These are phyloP conservation scores for Euphonia xanthogaster DNA, from an alignment of 2,797 vertebrate species.

Conservation along the genomic window DNA sequence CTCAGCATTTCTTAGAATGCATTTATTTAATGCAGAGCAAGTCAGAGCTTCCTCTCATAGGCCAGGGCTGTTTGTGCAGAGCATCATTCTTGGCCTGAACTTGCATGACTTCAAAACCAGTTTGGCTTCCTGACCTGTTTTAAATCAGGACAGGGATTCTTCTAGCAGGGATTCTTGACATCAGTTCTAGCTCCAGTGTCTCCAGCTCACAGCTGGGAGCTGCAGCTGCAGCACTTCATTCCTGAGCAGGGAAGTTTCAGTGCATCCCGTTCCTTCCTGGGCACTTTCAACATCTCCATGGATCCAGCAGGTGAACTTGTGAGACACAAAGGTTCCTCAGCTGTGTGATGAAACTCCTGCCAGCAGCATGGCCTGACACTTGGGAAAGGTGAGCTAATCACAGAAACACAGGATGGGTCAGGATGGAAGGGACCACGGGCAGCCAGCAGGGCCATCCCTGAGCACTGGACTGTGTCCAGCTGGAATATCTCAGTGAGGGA, in stretches of 20 bases:
- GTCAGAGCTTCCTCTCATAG: background rate
- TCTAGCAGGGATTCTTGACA: background rate
- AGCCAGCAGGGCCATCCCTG: background rate
- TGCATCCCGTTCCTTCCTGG: background rate
- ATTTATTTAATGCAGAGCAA: background rate
- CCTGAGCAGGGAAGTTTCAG: background rate
- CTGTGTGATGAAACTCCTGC: background rate
- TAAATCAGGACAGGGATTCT: background rate
- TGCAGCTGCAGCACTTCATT: background rate
- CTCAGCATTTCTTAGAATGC: background rate
- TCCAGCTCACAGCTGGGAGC: background rate
- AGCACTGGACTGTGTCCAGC: background rate
- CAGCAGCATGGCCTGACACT: background rate
- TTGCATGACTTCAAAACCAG: background rate
- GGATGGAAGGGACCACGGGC: background rate
- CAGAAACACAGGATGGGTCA: background rate
- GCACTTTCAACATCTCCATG: rapidly evolving
- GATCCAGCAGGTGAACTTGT: background rate
- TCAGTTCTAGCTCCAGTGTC: background rate
- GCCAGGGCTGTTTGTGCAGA: background rate
- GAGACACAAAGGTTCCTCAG: background rate
- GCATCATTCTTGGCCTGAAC: background rate
- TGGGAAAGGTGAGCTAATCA: background rate
- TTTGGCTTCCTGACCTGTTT: background rate
- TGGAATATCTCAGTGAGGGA: background rate